These are phyloP conservation scores for Neogale vison DNA, from an alignment of 2,113 vertebrate species.

Conservation along the genomic window DNA sequence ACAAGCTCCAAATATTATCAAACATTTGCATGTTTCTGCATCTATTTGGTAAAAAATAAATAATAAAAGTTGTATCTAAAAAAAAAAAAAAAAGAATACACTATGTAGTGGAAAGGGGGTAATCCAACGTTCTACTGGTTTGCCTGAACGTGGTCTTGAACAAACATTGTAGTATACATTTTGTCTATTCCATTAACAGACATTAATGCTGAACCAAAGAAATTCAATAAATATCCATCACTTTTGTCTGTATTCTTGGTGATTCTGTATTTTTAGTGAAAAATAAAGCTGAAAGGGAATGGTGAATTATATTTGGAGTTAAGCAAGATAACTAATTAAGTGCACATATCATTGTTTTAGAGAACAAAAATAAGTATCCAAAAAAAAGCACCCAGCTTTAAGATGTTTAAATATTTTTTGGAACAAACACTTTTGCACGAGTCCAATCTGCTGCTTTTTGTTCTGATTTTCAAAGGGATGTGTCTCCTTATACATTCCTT, in stretches of 20 bases:
- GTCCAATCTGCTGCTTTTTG: not conserved
- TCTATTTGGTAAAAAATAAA: not conserved
- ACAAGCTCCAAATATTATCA: not conserved
- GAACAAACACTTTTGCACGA: not conserved
- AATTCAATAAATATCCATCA: not conserved
- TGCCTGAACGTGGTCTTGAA: not conserved
- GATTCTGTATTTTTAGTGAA: not conserved
- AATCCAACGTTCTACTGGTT: too few relatives aligned
- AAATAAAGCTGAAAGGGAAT: not conserved
- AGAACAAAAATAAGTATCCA: not conserved
- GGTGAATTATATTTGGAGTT: not conserved
- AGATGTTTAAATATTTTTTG: not conserved
- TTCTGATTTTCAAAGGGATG: not conserved
- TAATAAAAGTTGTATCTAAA: not conserved
- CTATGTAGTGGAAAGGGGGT: not conserved
- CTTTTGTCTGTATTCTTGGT: not conserved
- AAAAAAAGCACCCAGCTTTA: not conserved
- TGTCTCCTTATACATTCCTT: not conserved
- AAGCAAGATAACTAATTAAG: not conserved
- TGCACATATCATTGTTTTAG: not conserved
- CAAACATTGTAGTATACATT: not conserved
- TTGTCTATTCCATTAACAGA: not conserved
- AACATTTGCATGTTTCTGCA: not conserved
- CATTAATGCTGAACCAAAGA: not conserved
- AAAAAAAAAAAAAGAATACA: too few relatives aligned